Evolutionary conservation across 2,888 invertebrate genomes (phyloP), one percentile per base, ranked within the genome.

Genomic region (Lagria hirta): DNA sequence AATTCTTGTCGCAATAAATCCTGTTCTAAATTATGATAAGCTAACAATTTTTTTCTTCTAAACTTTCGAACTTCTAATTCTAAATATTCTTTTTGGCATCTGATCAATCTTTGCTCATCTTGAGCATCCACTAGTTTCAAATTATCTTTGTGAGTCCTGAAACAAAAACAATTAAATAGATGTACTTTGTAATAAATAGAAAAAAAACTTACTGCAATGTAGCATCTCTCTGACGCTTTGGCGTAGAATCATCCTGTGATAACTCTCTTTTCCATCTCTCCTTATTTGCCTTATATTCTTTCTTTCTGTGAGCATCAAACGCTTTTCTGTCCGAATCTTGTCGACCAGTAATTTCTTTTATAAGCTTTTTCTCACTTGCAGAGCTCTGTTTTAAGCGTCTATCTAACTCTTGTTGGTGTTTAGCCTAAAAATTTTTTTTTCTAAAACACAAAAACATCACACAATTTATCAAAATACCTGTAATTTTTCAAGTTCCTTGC

Each of bases 231-330:
- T 92, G 91, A 62, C 92, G 78, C 74, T 92, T 93, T 37, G 93
- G 91, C 62, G 92, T 92, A 38, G 89, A 86, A 71, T 93, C 93
- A 69, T 93, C 92, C 78, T 89, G 85, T 28, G 89, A 90, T 52
- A 94, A 78, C 68, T 93, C 93, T 61, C 88, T 82, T 83, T 97
- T 98, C 87, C 95, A 93, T 59, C 93, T 76, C 68, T 98, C 98
- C 75, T 97, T 98, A 71, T 89, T 95, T 33, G 88, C 87, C 77
- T 90, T 90, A 77, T 98, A 98, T 74, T 98, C 96, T 72, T 91
- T 89, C 76, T 97, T 94, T 75, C 95, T 92, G 69, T 91, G 90
- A 57, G 87, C 78, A 68, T 90, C 89, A 70, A 94, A 92, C 49
- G 86, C 86, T 70, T 96, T 97, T 52, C 91, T 80, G 67, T 98